A percentile compares a stretch with the other conserved stretches of the same genome.
These are phyloP conservation scores for Hipparchia sbordonii DNA, from an alignment of 2,888 invertebrate genomes.

Conservation along the genomic window DNA sequence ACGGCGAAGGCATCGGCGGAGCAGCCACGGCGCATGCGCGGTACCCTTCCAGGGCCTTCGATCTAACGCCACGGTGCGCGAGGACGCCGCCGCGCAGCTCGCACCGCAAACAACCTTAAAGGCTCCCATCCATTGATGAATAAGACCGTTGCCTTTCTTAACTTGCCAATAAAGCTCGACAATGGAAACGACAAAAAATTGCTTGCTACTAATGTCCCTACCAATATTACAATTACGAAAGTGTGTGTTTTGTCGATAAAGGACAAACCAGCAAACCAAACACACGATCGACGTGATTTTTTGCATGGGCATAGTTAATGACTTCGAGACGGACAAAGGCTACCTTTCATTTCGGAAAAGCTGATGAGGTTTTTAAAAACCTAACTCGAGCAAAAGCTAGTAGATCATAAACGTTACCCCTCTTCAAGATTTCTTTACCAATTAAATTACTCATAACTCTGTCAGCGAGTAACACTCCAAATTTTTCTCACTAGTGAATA, in stretches of 20 bases:
- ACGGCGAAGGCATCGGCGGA: conserved; percentile 59
- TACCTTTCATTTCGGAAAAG: too few species aligned
- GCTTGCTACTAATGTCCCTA: neutral
- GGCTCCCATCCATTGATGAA: conserved; percentile 23
- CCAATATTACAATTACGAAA: too few species aligned
- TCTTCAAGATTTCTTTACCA: neutral
- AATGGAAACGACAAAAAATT: conserved; percentile 4
- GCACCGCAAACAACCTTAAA: conserved; percentile 73
- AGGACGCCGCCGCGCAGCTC: conserved; percentile 60
- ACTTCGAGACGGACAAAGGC: too few species aligned
- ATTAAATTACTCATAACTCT: too few species aligned
- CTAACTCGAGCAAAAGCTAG: neutral
- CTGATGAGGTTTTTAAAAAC: too few species aligned
- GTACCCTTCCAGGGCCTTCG: conserved; percentile 65
- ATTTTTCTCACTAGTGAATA: too few species aligned
- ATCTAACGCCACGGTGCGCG: conserved; percentile 74
- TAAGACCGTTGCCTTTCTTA: conserved; percentile 9
- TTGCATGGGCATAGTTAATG: too few species aligned
- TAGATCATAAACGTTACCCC: neutral
- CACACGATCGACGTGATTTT: too few species aligned
- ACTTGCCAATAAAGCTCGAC: conserved; percentile 15
- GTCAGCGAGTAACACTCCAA: too few species aligned
- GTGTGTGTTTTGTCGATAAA: too few species aligned
- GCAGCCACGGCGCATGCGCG: conserved; percentile 64
- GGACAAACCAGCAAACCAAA: too few species aligned